phyloP scores from a whole-genome alignment of 2,888 invertebrate genomes.

The Euclidia mi region DNA sequence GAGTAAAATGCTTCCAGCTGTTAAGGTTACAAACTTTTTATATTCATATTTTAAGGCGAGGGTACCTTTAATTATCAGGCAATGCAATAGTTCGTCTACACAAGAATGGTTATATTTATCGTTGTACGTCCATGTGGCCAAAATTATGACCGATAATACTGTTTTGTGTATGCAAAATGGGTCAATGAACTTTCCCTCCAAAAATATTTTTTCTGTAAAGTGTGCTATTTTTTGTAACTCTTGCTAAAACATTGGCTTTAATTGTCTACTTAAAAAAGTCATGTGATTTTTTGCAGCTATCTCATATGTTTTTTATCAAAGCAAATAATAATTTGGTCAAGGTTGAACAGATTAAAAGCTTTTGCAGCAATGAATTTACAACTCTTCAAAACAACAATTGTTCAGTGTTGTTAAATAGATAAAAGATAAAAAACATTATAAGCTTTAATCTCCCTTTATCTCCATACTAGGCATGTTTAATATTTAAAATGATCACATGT shows the following conservation, averaged over 20 bases:
- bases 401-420: no score
- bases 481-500: no score
- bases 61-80: no score
- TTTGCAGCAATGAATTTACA: no score
- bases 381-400: no score
- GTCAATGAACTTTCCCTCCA: conserved; percentile 82
- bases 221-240: no score
- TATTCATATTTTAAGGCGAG: conserved; percentile 47
- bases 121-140: conserved; percentile 34
- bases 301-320: not conserved
- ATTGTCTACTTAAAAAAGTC: not conserved
- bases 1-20: conserved; percentile 83
- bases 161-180: conserved; percentile 35
- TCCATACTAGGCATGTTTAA: no score
- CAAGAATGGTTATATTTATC: no score
- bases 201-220: conserved; percentile 39
- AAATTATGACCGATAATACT: conserved; percentile 2
- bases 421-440: no score
- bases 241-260: no score
- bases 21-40: conserved; percentile 75
- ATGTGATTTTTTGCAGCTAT: not conserved
- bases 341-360: not conserved
- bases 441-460: no score
- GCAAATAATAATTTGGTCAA: conserved; percentile 5
- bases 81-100: no score